Base-by-base conservation (phyloP, 2,797 vertebrate genomes). In the Cyclopterus lumpus region DNA sequence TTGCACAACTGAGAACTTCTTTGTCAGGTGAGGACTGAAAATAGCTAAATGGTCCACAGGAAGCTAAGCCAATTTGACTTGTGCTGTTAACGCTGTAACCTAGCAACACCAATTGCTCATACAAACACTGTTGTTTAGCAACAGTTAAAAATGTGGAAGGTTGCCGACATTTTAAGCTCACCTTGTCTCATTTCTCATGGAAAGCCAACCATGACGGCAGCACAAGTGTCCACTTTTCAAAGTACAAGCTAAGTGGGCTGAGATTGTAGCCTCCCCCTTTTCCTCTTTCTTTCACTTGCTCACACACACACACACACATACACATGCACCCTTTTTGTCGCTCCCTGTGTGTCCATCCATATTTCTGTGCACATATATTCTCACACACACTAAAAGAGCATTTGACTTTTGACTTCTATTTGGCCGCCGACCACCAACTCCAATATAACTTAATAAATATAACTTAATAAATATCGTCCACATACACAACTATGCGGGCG, bases 371-470 rank as follows among this genome's bases (percentile, higher is more conserved):
- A 49, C 51, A 79, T 61, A 85, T 78, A 85, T 68, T 73, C 77
- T 71, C 42, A 20, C 58, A 80, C 79, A 78, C 75, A 89, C 71
- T n/a, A n/a, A 81, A 68, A 79, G 64, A 86, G 49, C 62, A 60
- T 84, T 92, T 92, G 86, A 88, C 89, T 87, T 85, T 75, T 89
- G 82, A 87, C 85, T 75, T 72, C 61, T 65, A 67, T 81, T 77
- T 80, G 49, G 73, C 80, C 51, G 20, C 73, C n/a, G 2, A 81
- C 82, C 77, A 79, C 79, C 59, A 60, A 77, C 69, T 84, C 76
- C 76, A 91, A 84, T 88, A 87, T 77, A 60, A 78, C 44, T 85
- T 85, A 81, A 91, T 87, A 87, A 92, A 87, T 83, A 89, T 62
- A 60, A 78, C 44, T 85, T 85, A 81, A 91, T 87, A 87, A 92